Percentiles rank a stretch among this genome's conserved stretches.
These are phyloP conservation scores for Tetrapedia diversipes DNA, from an alignment of 2,888 invertebrate species.

Conservation along the genomic window DNA sequence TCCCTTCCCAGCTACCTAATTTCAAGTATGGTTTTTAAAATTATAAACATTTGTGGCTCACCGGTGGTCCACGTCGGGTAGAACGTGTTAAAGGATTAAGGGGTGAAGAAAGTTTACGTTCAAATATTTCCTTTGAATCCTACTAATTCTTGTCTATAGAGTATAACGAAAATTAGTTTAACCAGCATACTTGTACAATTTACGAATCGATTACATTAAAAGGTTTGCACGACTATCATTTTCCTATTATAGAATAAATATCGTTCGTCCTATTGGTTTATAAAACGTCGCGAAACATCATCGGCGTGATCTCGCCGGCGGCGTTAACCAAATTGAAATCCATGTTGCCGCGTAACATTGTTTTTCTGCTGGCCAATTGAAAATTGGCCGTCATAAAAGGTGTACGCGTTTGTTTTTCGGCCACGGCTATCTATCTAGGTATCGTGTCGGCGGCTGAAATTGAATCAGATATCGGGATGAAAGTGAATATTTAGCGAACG, in stretches of 20 bases:
- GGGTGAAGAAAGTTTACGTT: too few relatives aligned
- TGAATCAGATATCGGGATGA: slow-evolving; percentile 32
- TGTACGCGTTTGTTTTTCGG: slow-evolving; percentile 3
- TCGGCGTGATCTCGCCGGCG: not conserved
- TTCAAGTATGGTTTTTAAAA: too few relatives aligned
- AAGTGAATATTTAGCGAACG: slow-evolving; percentile 45
- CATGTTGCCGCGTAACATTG: not conserved
- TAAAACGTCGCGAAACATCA: not conserved
- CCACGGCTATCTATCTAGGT: not conserved
- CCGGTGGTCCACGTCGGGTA: too few relatives aligned
- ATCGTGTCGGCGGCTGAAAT: slow-evolving; percentile 22
- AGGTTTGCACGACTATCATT: not conserved
- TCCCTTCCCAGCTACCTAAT: too few relatives aligned
- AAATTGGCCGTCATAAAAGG: slow-evolving; percentile 13
- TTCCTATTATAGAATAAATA: not conserved
- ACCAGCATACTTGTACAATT: too few relatives aligned
- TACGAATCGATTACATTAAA: too few relatives aligned
- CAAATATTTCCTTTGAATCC: too few relatives aligned
- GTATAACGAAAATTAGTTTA: too few relatives aligned
- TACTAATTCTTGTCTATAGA: too few relatives aligned
- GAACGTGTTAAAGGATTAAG: too few relatives aligned
- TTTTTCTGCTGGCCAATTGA: not conserved
- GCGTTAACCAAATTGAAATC: slow-evolving; percentile 6
- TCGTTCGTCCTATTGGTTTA: not conserved
- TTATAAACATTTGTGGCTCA: too few relatives aligned